Evolutionary conservation across 2,888 invertebrate species (phyloP).

Genomic region (Rhagonycha fulva): DNA sequence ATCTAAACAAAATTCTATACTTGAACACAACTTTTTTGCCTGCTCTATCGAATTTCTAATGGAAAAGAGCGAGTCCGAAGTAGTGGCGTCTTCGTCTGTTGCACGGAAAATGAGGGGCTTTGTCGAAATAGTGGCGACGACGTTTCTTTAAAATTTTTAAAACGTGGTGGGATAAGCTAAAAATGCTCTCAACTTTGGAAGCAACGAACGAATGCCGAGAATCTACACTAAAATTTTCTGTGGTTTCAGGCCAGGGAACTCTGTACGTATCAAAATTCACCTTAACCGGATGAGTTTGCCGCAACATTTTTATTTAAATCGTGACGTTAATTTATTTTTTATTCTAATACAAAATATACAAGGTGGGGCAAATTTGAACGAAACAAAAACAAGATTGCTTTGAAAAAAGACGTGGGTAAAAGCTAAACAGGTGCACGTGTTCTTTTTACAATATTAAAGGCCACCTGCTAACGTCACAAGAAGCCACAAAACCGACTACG

Average conservation of each 20-base stretch:
- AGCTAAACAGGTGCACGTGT: not conserved
- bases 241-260: conserved; percentile 15
- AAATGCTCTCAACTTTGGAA: conserved; percentile 14
- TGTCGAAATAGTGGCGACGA: conserved; percentile 1
- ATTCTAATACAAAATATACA: not conserved
- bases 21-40: conserved; percentile 4
- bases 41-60: not conserved
- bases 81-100: not conserved
- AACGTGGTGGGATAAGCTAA: conserved; percentile 13
- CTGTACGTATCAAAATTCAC: conserved; percentile 11
- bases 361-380: not conserved
- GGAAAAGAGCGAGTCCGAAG: not conserved
- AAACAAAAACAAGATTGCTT: not conserved
- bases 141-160: conserved; percentile 4
- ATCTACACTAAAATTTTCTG: conserved; percentile 7
- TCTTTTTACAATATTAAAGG: conserved; percentile 9
- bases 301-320: conserved; percentile 10
- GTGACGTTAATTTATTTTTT: not conserved
- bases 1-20: conserved; percentile 11
- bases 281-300: conserved; percentile 17
- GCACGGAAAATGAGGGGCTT: not conserved
- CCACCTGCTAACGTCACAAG: conserved; percentile 13
- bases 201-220: conserved; percentile 9
- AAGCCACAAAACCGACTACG: not conserved
- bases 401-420: not conserved